Evolutionary conservation across 2,888 invertebrate genomes (phyloP).

Genomic region (Clunio marinus): DNA sequence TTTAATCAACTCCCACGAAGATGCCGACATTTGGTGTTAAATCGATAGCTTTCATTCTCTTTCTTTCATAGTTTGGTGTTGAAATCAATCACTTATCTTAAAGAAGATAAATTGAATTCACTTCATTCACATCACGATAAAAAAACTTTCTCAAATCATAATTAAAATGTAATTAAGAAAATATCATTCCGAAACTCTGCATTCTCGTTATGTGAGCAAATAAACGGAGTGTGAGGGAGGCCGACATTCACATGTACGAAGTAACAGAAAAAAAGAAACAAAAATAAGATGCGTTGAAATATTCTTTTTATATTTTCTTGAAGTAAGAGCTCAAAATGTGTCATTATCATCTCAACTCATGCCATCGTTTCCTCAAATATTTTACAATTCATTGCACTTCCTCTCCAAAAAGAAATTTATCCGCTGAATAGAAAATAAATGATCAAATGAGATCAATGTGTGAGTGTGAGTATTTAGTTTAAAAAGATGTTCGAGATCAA

Average conservation of each 20-base stretch:
- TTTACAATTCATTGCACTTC: background rate
- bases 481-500: background rate
- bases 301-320: background rate
- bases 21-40: background rate
- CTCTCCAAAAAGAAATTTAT: background rate
- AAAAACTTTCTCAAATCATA: background rate
- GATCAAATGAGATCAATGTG: background rate
- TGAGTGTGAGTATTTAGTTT: no score
- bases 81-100: background rate
- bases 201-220: conserved; percentile 27
- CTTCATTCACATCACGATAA: background rate
- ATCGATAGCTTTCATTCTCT: background rate
- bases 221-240: conserved; percentile 25
- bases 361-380: background rate
- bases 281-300: background rate
- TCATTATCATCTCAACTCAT: no score
- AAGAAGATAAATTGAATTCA: background rate
- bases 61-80: background rate
- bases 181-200: conserved; percentile 7
- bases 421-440: background rate
- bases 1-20: conserved; percentile 3
- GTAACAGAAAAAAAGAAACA: background rate
- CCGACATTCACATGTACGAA: background rate
- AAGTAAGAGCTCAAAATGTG: background rate
- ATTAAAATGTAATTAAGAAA: no score